Conservation (phyloP, 2,797 vertebrate genomes). For the Acridotheres tristis region DNA sequence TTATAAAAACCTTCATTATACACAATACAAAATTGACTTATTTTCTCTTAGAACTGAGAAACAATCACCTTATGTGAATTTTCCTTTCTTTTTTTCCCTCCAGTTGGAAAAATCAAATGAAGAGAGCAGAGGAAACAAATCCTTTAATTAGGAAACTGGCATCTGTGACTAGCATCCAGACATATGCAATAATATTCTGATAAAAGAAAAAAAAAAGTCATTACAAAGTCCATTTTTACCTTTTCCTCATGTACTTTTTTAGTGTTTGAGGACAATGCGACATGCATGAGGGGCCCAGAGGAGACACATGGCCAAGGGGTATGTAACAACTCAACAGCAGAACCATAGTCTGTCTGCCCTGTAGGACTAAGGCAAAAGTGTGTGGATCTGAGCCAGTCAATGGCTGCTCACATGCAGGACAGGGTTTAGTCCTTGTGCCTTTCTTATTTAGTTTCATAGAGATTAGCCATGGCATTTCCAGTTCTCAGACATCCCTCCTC, state of each 20-base stretch:
- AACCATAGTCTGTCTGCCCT: neutral
- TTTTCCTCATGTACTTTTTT: neutral
- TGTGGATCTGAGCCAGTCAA: neutral
- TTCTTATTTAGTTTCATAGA: neutral
- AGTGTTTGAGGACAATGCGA: neutral
- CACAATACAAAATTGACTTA: neutral
- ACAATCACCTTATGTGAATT: neutral
- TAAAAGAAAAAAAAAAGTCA: neutral
- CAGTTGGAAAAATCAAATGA: neutral
- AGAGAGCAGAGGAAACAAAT: neutral
- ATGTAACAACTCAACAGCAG: neutral
- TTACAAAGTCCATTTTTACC: neutral
- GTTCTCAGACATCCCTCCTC: neutral
- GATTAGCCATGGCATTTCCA: neutral
- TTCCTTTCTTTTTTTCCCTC: neutral
- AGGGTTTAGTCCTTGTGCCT: neutral
- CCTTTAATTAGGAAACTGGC: neutral
- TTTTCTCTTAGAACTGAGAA: neutral
- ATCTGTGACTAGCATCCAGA: neutral
- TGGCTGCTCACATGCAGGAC: neutral
- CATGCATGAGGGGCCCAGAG: accelerated
- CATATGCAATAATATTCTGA: neutral
- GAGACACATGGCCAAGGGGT: accelerated
- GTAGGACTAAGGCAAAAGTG: neutral
- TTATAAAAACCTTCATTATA: neutral